A percentile compares a stretch with the other conserved stretches of the same genome.
phyloP scores from a whole-genome alignment of 2,797 vertebrate species.

The Petrocephalus schoutedeni region DNA sequence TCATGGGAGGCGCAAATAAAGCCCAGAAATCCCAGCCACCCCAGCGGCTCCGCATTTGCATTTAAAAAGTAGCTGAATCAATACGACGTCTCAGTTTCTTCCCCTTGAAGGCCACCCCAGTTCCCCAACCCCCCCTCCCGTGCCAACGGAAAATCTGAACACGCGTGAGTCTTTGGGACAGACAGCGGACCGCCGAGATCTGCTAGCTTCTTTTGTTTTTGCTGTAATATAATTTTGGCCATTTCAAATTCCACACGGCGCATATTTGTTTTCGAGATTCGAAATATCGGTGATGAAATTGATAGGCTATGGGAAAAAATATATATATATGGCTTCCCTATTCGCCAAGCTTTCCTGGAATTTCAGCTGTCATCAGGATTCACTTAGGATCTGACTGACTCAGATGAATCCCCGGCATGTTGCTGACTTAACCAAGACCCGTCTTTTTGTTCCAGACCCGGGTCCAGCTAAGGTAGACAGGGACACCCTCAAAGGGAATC shows the following conservation, averaged over 20 bases:
- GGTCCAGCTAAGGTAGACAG: not conserved
- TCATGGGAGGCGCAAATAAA: conserved; percentile 35
- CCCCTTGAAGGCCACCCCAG: conserved; percentile 19
- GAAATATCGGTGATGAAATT: not conserved
- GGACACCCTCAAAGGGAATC: not conserved
- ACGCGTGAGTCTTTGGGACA: not conserved
- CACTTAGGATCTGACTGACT: not conserved
- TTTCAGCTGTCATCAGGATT: not conserved
- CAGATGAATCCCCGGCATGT: conserved; percentile 1
- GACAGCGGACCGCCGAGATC: not conserved
- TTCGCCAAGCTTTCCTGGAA: not conserved
- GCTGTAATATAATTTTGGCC: not conserved
- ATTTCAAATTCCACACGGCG: not conserved
- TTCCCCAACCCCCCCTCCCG: not conserved
- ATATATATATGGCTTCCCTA: not conserved
- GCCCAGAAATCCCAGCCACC: conserved; percentile 42
- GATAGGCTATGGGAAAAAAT: not conserved
- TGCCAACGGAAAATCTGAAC: not conserved
- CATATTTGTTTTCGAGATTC: not conserved
- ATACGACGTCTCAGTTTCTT: conserved; percentile 49
- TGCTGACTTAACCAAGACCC: not conserved
- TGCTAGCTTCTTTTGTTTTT: not conserved
- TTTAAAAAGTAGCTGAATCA: conserved; percentile 50
- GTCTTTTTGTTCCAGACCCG: not conserved
- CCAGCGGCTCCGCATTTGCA: conserved; percentile 51